A percentile compares a stretch with the other conserved stretches of the same genome.
Conservation (phyloP, 2,888 invertebrate species). For the Anodontia alba region DNA sequence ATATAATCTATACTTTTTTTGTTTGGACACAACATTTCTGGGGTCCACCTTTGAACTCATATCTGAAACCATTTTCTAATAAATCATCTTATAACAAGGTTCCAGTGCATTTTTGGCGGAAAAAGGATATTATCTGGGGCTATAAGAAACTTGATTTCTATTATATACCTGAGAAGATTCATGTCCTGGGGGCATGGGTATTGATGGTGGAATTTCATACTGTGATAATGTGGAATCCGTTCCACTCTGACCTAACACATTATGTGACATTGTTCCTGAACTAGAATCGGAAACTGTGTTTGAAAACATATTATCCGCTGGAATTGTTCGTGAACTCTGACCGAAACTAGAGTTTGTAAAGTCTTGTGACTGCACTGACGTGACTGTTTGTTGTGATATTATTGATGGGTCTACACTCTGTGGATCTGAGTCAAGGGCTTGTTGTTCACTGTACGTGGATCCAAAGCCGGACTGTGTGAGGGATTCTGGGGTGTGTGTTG, state of each 20-base stretch:
- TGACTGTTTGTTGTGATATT: constrained; percentile 37
- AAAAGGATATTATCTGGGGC: too few species aligned
- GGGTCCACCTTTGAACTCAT: too few species aligned
- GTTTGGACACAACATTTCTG: too few species aligned
- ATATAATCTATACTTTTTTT: too few species aligned
- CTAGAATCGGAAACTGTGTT: constrained; percentile 55
- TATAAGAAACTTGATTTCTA: too few species aligned
- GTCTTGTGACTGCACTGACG: constrained; percentile 55
- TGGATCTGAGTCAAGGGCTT: constrained; percentile 42
- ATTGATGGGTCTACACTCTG: constrained; percentile 22
- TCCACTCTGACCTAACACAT: constrained; percentile 63
- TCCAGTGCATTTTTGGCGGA: too few species aligned
- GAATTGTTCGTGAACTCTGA: constrained; percentile 63
- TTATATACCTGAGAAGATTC: constrained; percentile 29
- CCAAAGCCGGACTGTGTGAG: constrained; percentile 53
- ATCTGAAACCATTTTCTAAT: too few species aligned
- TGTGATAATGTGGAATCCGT: constrained; percentile 65
- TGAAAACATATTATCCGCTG: constrained; percentile 68
- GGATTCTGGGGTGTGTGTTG: constrained; percentile 53
- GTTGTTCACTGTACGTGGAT: constrained; percentile 52
- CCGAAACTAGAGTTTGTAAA: constrained; percentile 64
- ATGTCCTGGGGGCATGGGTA: constrained; percentile 76
- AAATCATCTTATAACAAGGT: too few species aligned
- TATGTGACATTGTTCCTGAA: constrained; percentile 50
- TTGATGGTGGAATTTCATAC: constrained; percentile 77